Evolutionary conservation across 2,113 vertebrate species (phyloP).

Genomic region (Psammodynastes pulverulentus): DNA sequence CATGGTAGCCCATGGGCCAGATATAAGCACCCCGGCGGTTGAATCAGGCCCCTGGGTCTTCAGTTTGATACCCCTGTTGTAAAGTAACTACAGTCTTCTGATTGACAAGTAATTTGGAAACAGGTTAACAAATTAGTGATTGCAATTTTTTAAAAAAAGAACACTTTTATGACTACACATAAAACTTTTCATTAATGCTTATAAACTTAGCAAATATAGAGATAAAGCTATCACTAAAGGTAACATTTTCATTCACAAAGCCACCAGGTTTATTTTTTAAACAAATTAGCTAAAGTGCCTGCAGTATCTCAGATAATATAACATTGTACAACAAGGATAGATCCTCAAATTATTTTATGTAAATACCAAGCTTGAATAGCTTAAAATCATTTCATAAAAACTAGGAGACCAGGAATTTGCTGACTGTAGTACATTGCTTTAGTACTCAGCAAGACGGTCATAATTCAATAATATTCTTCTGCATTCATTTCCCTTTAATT

Average conservation of each 20-base stretch:
- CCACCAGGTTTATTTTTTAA: neutral
- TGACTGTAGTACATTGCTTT: neutral
- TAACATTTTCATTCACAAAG: neutral
- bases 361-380: neutral
- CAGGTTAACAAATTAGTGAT: neutral
- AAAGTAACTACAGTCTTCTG: neutral
- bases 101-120: neutral
- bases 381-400: neutral
- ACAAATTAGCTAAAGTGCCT: neutral
- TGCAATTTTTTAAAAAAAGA: too few species aligned
- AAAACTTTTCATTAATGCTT: slow-evolving; percentile 23
- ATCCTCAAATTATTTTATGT: neutral
- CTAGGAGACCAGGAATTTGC: neutral
- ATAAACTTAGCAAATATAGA: slow-evolving; percentile 7
- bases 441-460: neutral
- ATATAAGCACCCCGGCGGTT: too few species aligned
- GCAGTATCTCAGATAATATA: neutral
- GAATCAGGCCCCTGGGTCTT: too few species aligned
- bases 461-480: neutral
- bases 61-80: neutral
- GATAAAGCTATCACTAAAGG: neutral
- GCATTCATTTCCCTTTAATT: neutral
- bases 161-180: neutral
- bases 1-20: too few species aligned
- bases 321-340: neutral